Percentiles rank a stretch among this genome's conserved stretches.
These are phyloP conservation scores for Liopterus haemorrhoidalis DNA, from an alignment of 2,888 invertebrate species.

Conservation along the genomic window DNA sequence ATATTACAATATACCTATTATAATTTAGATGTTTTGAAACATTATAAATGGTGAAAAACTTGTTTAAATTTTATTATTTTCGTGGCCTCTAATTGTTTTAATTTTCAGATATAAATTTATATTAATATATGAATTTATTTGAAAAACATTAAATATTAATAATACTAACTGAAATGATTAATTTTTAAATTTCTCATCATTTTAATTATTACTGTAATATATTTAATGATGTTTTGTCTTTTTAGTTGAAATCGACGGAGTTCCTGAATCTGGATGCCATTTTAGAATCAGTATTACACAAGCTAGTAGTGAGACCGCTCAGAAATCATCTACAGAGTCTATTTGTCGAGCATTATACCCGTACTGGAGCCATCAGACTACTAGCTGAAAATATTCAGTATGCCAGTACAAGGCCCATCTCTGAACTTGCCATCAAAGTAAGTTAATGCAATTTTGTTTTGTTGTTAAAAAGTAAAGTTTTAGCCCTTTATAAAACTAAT, in stretches of 20 bases:
- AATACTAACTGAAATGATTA: not conserved
- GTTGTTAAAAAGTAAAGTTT: too few species aligned
- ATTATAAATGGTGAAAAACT: too few species aligned
- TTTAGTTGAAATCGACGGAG: constrained; percentile 76
- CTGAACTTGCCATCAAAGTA: constrained; percentile 66
- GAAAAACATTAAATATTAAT: not conserved
- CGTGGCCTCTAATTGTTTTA: not conserved
- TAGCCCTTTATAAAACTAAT: too few species aligned
- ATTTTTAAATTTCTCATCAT: not conserved
- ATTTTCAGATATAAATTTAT: not conserved
- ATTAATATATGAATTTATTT: not conserved
- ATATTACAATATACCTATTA: too few species aligned
- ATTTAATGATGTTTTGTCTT: constrained; percentile 25
- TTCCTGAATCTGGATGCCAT: constrained; percentile 94
- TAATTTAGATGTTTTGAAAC: too few species aligned
- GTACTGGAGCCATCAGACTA: constrained; percentile 64
- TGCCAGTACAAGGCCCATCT: constrained; percentile 60
- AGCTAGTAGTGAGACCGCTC: constrained; percentile 80
- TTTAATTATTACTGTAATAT: not conserved
- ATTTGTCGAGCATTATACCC: constrained; percentile 83
- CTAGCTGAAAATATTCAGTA: constrained; percentile 66
- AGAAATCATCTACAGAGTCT: constrained; percentile 77
- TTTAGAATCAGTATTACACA: constrained; percentile 89
- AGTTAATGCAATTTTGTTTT: constrained; percentile 25
- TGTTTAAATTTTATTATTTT: too few species aligned